These are phyloP conservation scores for Ranitomeya variabilis DNA, from an alignment of 2,113 vertebrate genomes.

Conservation along the genomic window DNA sequence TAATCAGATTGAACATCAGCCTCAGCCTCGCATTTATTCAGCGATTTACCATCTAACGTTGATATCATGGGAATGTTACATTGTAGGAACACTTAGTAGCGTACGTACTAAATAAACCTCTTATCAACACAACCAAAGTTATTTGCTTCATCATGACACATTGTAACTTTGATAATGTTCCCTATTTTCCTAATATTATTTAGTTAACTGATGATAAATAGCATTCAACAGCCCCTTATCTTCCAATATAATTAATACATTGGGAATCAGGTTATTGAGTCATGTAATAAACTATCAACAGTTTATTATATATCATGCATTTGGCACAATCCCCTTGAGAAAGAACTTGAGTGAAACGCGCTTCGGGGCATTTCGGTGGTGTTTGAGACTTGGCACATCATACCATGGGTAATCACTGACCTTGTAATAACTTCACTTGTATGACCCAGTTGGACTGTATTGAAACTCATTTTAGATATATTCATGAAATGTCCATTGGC, in stretches of 20 bases:
- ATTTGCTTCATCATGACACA: neutral
- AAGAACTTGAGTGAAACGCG: no score
- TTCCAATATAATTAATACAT: neutral
- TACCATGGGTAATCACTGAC: no score
- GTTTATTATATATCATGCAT: neutral
- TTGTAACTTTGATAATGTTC: neutral
- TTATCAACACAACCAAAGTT: neutral
- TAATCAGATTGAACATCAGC: slow-evolving; percentile 10
- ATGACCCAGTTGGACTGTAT: no score
- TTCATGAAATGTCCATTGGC: no score
- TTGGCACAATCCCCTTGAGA: no score
- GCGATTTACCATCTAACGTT: neutral
- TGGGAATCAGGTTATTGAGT: neutral
- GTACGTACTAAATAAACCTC: neutral
- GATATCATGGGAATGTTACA: slow-evolving; percentile 8
- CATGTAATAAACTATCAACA: neutral
- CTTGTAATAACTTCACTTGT: no score
- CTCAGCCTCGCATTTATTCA: neutral
- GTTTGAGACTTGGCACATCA: no score
- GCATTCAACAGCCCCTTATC: neutral
- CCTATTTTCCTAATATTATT: neutral
- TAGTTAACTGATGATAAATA: neutral
- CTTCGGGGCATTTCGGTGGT: no score
- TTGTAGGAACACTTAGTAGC: neutral
- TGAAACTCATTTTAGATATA: no score